phyloP scores from a whole-genome alignment of 1,140 invertebrate species.

The Heliconius nattereri region DNA sequence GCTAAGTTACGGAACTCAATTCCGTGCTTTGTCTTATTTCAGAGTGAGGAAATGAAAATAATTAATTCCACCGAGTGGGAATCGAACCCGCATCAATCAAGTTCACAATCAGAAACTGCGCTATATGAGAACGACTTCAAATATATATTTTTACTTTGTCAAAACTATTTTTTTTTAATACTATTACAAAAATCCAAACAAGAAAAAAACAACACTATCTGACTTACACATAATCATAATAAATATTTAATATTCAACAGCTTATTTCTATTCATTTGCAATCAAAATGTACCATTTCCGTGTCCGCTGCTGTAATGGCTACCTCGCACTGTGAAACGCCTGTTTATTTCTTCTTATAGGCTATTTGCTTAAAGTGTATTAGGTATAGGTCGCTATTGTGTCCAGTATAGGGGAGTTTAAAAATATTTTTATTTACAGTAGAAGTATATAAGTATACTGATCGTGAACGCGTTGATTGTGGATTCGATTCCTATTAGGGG shows the following conservation, averaged over 20 bases:
- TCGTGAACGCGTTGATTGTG: background rate
- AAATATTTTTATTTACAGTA: background rate
- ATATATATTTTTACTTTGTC: background rate
- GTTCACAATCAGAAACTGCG: background rate
- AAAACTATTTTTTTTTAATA: background rate
- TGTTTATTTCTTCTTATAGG: conserved; percentile 7
- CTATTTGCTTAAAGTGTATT: conserved; percentile 5
- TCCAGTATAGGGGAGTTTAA: background rate
- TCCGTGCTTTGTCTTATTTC: no score
- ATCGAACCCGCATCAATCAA: background rate
- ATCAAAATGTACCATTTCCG: conserved; percentile 5
- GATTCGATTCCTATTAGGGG: background rate
- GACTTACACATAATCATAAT: background rate
- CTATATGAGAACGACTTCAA: background rate
- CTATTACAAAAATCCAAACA: no score
- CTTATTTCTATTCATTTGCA: conserved; percentile 14
- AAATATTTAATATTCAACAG: conserved; percentile 11
- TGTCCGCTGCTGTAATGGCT: background rate
- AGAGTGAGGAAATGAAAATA: no score
- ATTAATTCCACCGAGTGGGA: background rate
- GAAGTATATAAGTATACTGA: no score
- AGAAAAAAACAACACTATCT: background rate
- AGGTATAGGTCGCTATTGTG: background rate
- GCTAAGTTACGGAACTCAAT: no score
- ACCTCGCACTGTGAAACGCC: background rate